Evolutionary conservation across 37 sponge, comb jelly and placozoan genomes (phyloP).

Genomic region (Dysidea cf. avara): DNA sequence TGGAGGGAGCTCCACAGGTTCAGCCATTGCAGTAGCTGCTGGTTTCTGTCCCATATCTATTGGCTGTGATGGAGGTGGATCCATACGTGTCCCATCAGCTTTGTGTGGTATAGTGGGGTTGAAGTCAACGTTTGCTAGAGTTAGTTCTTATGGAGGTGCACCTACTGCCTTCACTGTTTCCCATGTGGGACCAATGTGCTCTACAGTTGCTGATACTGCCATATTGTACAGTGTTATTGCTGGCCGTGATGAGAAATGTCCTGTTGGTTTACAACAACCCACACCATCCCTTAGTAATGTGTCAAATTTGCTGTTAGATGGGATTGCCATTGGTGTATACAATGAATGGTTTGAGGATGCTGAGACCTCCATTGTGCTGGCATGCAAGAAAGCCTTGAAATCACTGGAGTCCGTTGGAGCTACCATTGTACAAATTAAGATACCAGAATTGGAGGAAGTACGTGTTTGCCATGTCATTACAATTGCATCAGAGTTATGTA

Average conservation of each 20-base stretch:
- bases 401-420: constrained; percentile 6
- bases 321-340: constrained; percentile 13
- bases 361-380: not conserved
- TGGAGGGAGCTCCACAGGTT: constrained; percentile 92
- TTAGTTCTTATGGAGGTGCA: constrained; percentile 22
- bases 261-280: too few relatives aligned
- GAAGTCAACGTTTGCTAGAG: constrained; percentile 77
- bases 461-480: constrained; percentile 28
- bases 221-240: too few relatives aligned
- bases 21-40: constrained; percentile 82
- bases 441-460: constrained; percentile 20
- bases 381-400: constrained; percentile 7
- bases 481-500: constrained; percentile 60
- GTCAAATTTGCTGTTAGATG: not conserved
- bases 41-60: constrained; percentile 84
- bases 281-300: too few relatives aligned
- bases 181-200: constrained; percentile 56
- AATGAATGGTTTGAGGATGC: constrained; percentile 4
- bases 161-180: constrained; percentile 42
- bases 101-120: constrained; percentile 89
- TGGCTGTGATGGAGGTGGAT: constrained; percentile 94
- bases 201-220: constrained; percentile 64
- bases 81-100: constrained; percentile 81
- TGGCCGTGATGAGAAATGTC: too few relatives aligned
- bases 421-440: not conserved